Conservation (phyloP, 2,113 vertebrate genomes). For the Entomyzon cyanotis region DNA sequence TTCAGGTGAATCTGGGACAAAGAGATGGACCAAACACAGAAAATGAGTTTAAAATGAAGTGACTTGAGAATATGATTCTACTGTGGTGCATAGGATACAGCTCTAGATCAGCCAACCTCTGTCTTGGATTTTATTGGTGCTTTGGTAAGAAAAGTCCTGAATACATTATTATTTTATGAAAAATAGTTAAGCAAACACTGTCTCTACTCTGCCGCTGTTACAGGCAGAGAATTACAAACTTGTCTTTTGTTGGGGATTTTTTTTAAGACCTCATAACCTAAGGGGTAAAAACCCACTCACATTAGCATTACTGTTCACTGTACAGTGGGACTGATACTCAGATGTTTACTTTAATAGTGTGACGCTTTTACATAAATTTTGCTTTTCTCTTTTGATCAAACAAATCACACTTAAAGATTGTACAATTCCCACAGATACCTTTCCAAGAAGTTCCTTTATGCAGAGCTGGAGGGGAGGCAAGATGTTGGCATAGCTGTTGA, state of each 20-base stretch:
- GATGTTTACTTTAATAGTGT: not conserved
- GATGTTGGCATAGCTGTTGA: constrained; percentile 86
- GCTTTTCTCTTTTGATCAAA: not conserved
- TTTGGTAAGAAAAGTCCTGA: not conserved
- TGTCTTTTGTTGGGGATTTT: not conserved
- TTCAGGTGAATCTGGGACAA: not conserved
- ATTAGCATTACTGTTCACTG: not conserved
- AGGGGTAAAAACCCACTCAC: not conserved
- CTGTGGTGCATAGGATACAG: not conserved
- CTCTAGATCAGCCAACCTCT: not conserved
- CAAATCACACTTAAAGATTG: not conserved
- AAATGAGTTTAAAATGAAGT: not conserved
- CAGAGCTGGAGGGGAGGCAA: constrained; percentile 81
- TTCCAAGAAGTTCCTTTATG: constrained; percentile 15
- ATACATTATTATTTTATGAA: not conserved
- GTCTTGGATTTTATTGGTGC: not conserved
- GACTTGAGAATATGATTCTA: not conserved
- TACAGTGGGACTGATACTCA: not conserved
- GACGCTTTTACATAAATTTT: not conserved
- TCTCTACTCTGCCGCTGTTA: not conserved
- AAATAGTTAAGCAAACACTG: not conserved
- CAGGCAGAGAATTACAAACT: not conserved
- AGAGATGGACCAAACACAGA: not conserved
- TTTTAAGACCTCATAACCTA: not conserved
- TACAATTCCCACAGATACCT: not conserved